Conservation (phyloP, 2,888 invertebrate species). For the Poecilus cupreus region DNA sequence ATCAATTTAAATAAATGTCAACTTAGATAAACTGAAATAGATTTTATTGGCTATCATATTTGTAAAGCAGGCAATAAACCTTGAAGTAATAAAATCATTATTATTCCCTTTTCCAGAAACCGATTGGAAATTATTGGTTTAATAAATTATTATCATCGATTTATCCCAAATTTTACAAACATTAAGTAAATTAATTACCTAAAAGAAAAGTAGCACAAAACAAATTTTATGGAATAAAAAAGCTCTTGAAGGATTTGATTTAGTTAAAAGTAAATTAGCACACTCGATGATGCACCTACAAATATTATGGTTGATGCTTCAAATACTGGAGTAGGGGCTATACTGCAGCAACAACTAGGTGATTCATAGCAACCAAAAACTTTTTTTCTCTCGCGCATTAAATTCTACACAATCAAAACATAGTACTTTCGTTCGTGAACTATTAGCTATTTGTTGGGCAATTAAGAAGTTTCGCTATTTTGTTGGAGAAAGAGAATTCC, state of each 20-base stretch:
- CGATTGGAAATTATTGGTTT: constrained; percentile 54
- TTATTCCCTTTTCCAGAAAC: constrained; percentile 35
- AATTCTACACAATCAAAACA: constrained; percentile 64
- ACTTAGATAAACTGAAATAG: constrained; percentile 53
- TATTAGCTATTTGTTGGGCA: too few species aligned
- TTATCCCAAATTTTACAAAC: constrained; percentile 23
- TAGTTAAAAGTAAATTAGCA: too few species aligned
- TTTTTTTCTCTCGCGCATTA: constrained; percentile 66
- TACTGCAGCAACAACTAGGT: constrained; percentile 66
- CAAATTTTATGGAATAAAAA: neutral
- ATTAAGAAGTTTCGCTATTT: too few species aligned
- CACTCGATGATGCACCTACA: constrained; percentile 65
- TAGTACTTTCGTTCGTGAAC: too few species aligned
- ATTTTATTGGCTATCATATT: constrained; percentile 54
- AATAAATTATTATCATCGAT: constrained; percentile 55
- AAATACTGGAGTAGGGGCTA: constrained; percentile 67
- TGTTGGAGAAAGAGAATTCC: constrained; percentile 63
- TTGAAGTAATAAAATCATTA: neutral
- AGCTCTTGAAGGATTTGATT: neutral
- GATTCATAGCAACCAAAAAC: constrained; percentile 66
- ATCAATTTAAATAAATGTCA: constrained; percentile 43
- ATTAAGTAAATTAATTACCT: constrained; percentile 56
- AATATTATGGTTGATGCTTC: constrained; percentile 67
- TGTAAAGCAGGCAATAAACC: constrained; percentile 58
- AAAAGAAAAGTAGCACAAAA: constrained; percentile 63